Evolutionary conservation across 2,888 invertebrate species (phyloP), one percentile per base, ranked within the genome.

Genomic region (Tortricodes alternella): DNA sequence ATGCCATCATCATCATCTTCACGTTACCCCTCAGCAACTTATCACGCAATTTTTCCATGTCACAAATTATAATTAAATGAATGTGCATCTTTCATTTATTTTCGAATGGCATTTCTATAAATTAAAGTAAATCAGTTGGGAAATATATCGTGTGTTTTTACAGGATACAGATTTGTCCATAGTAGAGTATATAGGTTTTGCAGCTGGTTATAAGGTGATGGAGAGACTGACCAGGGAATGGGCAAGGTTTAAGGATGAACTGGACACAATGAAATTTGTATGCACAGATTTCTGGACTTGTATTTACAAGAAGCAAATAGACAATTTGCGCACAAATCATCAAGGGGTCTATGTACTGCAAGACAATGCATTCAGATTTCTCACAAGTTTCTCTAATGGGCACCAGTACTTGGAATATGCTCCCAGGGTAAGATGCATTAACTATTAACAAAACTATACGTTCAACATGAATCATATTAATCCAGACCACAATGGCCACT

Each of bases 231-330:
- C 98, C 0, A 94, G 96, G 74, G 99, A 99, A 79, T 96, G 96
- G 92, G 94, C 96, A 0, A 92, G 99, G 43, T 98, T 99, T 75
- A 98, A 98, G 85, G 98, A 99, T 88, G 99, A 99, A 83, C 83
- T 99, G 51, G 99, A 99, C 73, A 97, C 97, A 23, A 97, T 99
- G 93, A 99, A 99, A 83, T 99, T 99, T 71, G 96, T 99, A 51
- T 99, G 99, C 79, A 99, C 99, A 53, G 99, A 99, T 77, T 98
- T 99, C 78, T 99, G 99, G 99, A 95, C 96, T n/a, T 94, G 96
- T 32, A 94, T 99, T 27, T 99, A 98, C 80, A 98, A 98, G 73
- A 99, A 99, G 80, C 99, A 99, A 90, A 98, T 99, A 53, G 99
- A 99, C 78, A 99, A 99, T 83, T 91, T 99, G 46, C 90, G 98